Percentiles rank a stretch among this genome's conserved stretches.
Evolutionary conservation across 2,888 invertebrate species (phyloP).

Genomic region (Drosophila algonquin): DNA sequence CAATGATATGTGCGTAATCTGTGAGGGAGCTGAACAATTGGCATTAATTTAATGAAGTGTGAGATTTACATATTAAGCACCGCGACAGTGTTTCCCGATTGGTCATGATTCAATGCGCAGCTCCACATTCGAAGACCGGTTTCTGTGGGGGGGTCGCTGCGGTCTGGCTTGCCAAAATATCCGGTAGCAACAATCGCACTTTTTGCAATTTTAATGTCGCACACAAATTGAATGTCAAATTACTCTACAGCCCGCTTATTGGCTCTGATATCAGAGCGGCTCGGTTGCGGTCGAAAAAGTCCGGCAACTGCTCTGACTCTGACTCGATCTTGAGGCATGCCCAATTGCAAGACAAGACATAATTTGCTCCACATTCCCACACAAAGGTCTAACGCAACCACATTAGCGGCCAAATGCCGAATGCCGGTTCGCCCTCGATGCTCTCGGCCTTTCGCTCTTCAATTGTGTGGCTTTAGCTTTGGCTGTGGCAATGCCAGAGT

Average conservation of each 20-base stretch:
- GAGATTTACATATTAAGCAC: slow-evolving; percentile 37
- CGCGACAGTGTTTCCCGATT: slow-evolving; percentile 46
- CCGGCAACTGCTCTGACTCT: slow-evolving; percentile 21
- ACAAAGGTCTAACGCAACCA: slow-evolving; percentile 50
- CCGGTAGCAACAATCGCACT: slow-evolving; percentile 74
- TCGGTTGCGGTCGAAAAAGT: slow-evolving; percentile 1
- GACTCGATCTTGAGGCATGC: slow-evolving; percentile 50
- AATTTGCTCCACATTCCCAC: slow-evolving; percentile 73
- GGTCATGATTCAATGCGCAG: slow-evolving; percentile 38
- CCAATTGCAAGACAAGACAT: slow-evolving; percentile 63
- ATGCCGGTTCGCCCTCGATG: slow-evolving; percentile 14
- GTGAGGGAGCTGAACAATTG: slow-evolving; percentile 33
- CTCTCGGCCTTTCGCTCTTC: slow-evolving; percentile 52
- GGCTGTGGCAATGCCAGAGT: slow-evolving; percentile 17
- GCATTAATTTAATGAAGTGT: slow-evolving; percentile 33
- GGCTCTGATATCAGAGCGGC: slow-evolving; percentile 14
- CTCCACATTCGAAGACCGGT: slow-evolving; percentile 44
- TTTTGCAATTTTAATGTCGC: slow-evolving; percentile 76
- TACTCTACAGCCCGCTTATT: neutral
- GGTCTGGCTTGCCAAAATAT: slow-evolving; percentile 62
- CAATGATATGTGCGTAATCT: slow-evolving; percentile 20
- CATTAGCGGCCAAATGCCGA: slow-evolving; percentile 41
- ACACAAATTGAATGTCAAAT: slow-evolving; percentile 75
- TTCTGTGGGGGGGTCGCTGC: slow-evolving; percentile 17
- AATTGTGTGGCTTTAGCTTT: slow-evolving; percentile 34